phyloP scores from a whole-genome alignment of 2,888 invertebrate genomes.

The Nebria brevicollis region DNA sequence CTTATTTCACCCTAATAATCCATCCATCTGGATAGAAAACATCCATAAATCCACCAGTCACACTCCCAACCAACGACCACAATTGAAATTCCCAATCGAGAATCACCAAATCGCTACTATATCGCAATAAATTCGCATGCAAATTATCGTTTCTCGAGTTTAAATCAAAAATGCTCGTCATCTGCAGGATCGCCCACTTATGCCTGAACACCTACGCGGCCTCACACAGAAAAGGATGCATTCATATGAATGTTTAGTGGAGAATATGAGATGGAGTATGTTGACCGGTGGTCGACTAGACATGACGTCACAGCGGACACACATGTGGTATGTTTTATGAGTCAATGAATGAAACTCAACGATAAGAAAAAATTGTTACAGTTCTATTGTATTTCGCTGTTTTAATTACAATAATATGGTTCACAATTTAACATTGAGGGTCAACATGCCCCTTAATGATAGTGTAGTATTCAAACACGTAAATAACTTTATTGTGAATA shows the following conservation, averaged over 20 bases:
- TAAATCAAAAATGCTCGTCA: background rate
- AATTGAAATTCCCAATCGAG: background rate
- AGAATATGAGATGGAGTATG: background rate
- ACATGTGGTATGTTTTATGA: background rate
- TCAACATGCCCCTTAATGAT: background rate
- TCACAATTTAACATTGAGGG: background rate
- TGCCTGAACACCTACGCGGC: background rate
- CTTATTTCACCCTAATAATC: constrained; percentile 9
- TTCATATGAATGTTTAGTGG: background rate
- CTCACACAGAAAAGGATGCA: background rate
- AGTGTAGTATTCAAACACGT: too few species aligned
- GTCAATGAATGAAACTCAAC: background rate
- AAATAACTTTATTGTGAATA: background rate
- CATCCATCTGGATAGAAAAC: constrained; percentile 16
- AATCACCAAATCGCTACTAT: background rate
- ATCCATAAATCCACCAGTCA: background rate
- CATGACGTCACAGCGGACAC: background rate
- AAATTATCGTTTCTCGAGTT: background rate
- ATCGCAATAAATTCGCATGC: background rate
- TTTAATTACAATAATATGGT: background rate
- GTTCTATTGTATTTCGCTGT: background rate
- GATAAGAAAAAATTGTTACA: background rate
- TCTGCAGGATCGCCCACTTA: background rate
- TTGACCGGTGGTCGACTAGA: constrained; percentile 1
- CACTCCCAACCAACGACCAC: background rate